phyloP scores from a whole-genome alignment of 2,888 invertebrate species.

The Parthenolecanium corni region DNA sequence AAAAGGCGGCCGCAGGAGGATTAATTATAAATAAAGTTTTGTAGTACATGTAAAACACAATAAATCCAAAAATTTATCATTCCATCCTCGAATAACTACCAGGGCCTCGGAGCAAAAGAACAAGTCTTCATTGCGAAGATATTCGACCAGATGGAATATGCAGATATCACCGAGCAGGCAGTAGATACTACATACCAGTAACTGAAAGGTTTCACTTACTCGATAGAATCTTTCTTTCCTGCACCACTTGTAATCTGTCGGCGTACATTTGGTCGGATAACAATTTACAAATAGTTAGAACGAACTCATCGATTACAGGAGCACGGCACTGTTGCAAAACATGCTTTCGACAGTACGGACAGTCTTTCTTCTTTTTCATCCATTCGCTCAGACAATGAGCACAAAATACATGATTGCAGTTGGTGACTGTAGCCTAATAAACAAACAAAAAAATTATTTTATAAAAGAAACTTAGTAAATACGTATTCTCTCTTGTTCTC shows the following conservation, averaged over 20 bases:
- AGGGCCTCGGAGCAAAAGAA: no score
- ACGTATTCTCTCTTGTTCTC: not conserved
- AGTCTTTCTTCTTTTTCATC: constrained; percentile 13
- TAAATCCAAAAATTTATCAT: no score
- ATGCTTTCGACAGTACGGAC: constrained; percentile 8
- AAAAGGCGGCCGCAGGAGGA: no score
- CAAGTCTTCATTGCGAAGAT: no score
- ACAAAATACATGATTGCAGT: constrained; percentile 16
- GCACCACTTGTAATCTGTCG: not conserved
- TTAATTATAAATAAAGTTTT: no score
- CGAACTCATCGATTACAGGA: constrained; percentile 3
- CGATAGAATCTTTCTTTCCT: not conserved
- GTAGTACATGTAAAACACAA: no score
- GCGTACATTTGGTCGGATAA: not conserved
- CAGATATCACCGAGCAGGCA: no score
- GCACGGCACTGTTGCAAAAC: constrained; percentile 1
- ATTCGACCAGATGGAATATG: no score
- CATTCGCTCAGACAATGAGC: constrained; percentile 7
- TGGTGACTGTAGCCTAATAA: constrained; percentile 15
- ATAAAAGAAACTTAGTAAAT: no score
- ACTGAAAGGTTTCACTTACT: no score
- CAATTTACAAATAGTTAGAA: not conserved
- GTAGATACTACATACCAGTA: no score
- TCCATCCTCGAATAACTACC: no score
- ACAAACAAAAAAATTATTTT: not conserved